Conservation (phyloP, 2,888 invertebrate genomes). For the Meiosimyza platycephala region DNA sequence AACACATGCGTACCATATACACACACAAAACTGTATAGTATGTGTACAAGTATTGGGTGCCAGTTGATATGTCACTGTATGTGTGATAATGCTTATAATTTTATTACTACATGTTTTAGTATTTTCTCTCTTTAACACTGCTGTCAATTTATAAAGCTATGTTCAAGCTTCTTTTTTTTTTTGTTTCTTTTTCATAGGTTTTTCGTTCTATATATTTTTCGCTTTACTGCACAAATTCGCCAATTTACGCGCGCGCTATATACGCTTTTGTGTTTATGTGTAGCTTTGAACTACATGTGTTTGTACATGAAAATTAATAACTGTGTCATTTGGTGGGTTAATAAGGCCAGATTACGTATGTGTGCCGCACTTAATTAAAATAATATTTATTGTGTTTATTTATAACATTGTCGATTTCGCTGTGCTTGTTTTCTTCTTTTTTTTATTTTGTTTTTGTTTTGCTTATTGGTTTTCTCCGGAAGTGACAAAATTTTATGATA, state of each 20-base stretch:
- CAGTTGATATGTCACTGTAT: not conserved
- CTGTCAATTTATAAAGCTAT: conserved; percentile 2
- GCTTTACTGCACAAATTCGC: not conserved
- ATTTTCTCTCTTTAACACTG: not conserved
- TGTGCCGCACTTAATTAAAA: conserved; percentile 23
- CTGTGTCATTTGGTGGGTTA: conserved; percentile 51
- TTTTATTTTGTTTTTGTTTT: too few species aligned
- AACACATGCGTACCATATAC: not conserved
- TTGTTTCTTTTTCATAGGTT: too few species aligned
- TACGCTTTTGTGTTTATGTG: not conserved
- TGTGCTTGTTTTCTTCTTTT: not conserved
- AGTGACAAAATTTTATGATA: too few species aligned
- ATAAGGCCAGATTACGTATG: conserved; percentile 48
- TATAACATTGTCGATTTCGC: not conserved
- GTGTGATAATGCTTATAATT: not conserved
- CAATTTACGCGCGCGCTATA: conserved; percentile 1
- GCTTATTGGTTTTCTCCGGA: too few species aligned
- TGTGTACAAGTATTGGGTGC: conserved; percentile 28
- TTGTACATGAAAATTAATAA: conserved; percentile 41
- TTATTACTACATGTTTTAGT: not conserved
- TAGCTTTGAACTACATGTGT: conserved; percentile 24
- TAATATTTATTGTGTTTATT: conserved; percentile 26
- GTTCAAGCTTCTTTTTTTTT: not conserved
- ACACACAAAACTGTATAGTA: conserved; percentile 1
- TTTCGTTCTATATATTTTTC: not conserved